Base-by-base conservation (phyloP, 2,888 invertebrate species). In the Drosophila engyochracea region DNA sequence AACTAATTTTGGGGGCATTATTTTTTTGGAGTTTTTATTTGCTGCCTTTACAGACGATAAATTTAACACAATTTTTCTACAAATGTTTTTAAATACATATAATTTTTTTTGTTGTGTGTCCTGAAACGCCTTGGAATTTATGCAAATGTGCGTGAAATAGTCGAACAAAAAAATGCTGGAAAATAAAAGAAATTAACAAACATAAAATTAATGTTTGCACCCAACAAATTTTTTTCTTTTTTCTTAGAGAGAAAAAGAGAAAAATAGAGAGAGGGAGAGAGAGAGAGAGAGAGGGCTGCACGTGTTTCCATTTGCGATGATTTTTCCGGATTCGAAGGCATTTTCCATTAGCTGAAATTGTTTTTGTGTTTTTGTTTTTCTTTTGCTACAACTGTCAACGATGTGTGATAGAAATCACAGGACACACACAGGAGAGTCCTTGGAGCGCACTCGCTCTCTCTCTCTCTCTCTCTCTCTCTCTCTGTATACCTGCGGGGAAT, bases 201-300 rank as follows among this genome's bases (percentile, higher is more conserved):
- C 90, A 90, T 90, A 90, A 90, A 90, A 90, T 90, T 90, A 90
- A 90, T 90, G 91, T 90, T 91, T 89, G 89, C 90, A 90, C 90
- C 90, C 91, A 90, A 90, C 90, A 89, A 78, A n/a, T n/a, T 14
- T 30, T 31, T n/a, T 52, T 30, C 19, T 51, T 25, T 19, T 16
- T 5, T 25, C 22, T 39, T 83, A 54, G 55, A 51, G 74, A 57
- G 57, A 30, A 30, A 30, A 14, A 22, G 37, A 16, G 35, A 59
- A 47, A 33, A 33, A 0, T 9, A 0, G 33, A 31, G 7, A 9
- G 1, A 7, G 14, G 14, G 2, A 39, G 41, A 41, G 47, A 41
- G 70, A 37, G 53, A 14, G 39, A 33, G 33, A 22, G 39, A 14
- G 49, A 39, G 39, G 65, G 35, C 64, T 86, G 84, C 89, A 89